Percentiles rank a stretch among this genome's conserved stretches.
phyloP scores from a whole-genome alignment of 1,140 invertebrate species.

The Zaprionus nigranus region DNA sequence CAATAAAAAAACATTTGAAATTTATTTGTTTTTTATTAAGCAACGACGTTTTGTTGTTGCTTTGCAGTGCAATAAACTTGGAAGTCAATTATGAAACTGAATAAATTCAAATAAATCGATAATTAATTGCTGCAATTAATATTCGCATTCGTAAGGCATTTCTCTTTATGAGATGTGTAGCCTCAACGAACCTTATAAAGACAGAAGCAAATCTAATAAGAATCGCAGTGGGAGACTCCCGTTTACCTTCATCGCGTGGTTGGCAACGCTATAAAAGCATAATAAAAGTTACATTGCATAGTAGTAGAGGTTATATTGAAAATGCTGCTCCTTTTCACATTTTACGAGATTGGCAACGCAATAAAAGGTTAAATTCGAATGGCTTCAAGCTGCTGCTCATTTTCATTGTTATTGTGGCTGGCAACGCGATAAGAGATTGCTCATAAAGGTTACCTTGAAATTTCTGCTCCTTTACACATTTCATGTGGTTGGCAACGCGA shows the following conservation, averaged over 20 bases:
- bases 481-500: background rate
- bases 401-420: no score
- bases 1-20: background rate
- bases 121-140: constrained; percentile 38
- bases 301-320: no score
- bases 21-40: background rate
- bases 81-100: constrained; percentile 34
- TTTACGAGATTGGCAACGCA: background rate
- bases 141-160: background rate
- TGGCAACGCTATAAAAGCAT: background rate
- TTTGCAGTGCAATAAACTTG: constrained; percentile 22
- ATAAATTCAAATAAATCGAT: constrained; percentile 43
- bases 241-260: background rate
- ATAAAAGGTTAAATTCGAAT: background rate
- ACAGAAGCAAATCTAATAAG: background rate
- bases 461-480: background rate
- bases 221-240: background rate
- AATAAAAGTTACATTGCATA: no score
- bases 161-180: background rate
- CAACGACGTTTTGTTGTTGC: background rate
- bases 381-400: no score
- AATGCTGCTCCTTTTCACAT: background rate
- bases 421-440: no score
- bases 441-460: no score
- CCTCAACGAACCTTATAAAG: background rate